Evolutionary conservation across 2,113 vertebrate species (phyloP).

Genomic region (Pollachius pollachius): DNA sequence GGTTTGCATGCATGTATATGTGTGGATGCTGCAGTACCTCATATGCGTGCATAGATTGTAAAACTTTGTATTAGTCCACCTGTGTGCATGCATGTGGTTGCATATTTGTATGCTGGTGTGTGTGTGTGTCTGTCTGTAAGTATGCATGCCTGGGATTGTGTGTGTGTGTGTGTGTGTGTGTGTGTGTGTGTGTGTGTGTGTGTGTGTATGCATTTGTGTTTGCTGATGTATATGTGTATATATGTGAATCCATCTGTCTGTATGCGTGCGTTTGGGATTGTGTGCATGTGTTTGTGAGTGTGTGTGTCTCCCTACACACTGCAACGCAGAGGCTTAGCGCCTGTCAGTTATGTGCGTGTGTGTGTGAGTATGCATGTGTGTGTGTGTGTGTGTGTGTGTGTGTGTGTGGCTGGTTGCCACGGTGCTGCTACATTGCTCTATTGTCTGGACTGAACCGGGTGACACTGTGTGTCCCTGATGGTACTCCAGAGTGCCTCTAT

Average conservation of each 20-base stretch:
- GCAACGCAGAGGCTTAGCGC: too few relatives aligned
- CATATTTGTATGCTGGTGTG: neutral
- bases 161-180: neutral
- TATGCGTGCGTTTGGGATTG: neutral
- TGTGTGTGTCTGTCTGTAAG: neutral
- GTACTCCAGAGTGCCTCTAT: too few relatives aligned
- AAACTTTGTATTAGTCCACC: too few relatives aligned
- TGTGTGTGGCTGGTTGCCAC: too few relatives aligned
- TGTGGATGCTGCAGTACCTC: too few relatives aligned
- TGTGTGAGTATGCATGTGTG: neutral
- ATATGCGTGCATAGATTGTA: too few relatives aligned
- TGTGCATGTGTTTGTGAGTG: neutral
- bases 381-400: too few relatives aligned
- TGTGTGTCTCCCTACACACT: neutral
- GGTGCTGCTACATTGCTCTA: too few relatives aligned
- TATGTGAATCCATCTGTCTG: neutral
- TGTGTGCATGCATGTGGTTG: neutral
- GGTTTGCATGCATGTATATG: too few relatives aligned
- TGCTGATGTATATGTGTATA: neutral
- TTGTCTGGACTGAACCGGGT: too few relatives aligned
- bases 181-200: neutral
- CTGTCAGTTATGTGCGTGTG: neutral
- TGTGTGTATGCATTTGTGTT: neutral
- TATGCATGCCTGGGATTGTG: neutral
- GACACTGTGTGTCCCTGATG: too few relatives aligned